These are phyloP conservation scores for Lottia gigantea DNA, from an alignment of 2,888 invertebrate species.

Conservation along the genomic window DNA sequence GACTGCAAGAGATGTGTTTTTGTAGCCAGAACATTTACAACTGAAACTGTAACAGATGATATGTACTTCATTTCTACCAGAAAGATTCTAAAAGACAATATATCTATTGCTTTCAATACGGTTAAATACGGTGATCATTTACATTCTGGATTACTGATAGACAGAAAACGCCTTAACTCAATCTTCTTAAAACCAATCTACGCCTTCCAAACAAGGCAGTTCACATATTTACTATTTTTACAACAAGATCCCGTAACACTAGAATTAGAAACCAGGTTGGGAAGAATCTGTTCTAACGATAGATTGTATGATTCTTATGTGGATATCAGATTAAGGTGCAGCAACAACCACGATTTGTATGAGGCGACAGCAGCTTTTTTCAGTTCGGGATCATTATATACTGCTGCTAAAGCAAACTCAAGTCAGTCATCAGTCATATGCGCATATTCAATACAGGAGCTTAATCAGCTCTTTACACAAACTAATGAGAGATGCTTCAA, in stretches of 20 bases:
- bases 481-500: not conserved
- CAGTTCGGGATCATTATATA: not conserved
- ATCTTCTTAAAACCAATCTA: not conserved
- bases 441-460: not conserved
- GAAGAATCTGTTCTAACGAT: constrained; percentile 6
- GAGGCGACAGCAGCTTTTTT: not conserved
- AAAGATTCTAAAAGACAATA: too few species aligned
- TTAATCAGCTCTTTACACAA: not conserved
- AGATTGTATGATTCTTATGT: constrained; percentile 1
- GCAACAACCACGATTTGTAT: not conserved
- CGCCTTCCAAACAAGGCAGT: not conserved
- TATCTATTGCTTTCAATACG: too few species aligned
- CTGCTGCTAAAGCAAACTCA: too few species aligned
- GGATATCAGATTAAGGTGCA: not conserved
- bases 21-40: too few species aligned
- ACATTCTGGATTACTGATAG: not conserved
- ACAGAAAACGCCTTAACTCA: not conserved
- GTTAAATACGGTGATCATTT: not conserved
- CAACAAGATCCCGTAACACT: not conserved
- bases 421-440: not conserved
- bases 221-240: not conserved
- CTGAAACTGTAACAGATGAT: too few species aligned
- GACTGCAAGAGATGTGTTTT: not conserved
- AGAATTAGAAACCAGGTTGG: not conserved
- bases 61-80: too few species aligned